These are phyloP conservation scores for Sitophilus oryzae DNA, from an alignment of 1,140 invertebrate species.

Conservation along the genomic window DNA sequence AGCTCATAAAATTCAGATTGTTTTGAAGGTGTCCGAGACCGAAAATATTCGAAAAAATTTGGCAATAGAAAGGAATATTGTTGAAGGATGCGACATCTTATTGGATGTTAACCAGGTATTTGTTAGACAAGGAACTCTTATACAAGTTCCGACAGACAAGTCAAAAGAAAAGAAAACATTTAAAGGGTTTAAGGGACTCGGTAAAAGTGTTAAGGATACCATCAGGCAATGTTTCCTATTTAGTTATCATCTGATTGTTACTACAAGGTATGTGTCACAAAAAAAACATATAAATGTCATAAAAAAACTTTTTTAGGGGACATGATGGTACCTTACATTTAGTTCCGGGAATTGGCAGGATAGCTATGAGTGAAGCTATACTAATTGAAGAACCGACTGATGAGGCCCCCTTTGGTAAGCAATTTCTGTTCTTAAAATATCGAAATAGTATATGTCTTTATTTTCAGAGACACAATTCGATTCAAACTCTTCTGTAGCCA, in stretches of 20 bases:
- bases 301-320: conserved; percentile 16
- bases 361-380: conserved; percentile 76
- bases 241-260: conserved; percentile 77
- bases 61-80: conserved; percentile 90
- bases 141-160: conserved; percentile 64
- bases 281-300: neutral
- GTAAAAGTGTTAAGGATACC: conserved; percentile 60
- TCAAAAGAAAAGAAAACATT: conserved; percentile 52
- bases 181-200: conserved; percentile 53
- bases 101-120: conserved; percentile 92
- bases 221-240: conserved; percentile 78
- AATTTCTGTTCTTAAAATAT: conserved; percentile 1
- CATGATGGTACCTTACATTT: conserved; percentile 72
- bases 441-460: neutral
- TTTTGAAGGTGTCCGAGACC: conserved; percentile 79
- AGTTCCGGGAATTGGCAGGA: conserved; percentile 74
- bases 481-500: conserved; percentile 52
- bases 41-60: conserved; percentile 91
- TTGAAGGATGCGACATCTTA: conserved; percentile 90
- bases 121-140: conserved; percentile 70
- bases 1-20: neutral
- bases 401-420: conserved; percentile 29
- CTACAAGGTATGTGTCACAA: conserved; percentile 59
- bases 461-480: conserved; percentile 55
- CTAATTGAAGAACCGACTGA: conserved; percentile 75